Base-by-base conservation (phyloP, 2,113 vertebrate genomes). In the Nycticorax nycticorax region DNA sequence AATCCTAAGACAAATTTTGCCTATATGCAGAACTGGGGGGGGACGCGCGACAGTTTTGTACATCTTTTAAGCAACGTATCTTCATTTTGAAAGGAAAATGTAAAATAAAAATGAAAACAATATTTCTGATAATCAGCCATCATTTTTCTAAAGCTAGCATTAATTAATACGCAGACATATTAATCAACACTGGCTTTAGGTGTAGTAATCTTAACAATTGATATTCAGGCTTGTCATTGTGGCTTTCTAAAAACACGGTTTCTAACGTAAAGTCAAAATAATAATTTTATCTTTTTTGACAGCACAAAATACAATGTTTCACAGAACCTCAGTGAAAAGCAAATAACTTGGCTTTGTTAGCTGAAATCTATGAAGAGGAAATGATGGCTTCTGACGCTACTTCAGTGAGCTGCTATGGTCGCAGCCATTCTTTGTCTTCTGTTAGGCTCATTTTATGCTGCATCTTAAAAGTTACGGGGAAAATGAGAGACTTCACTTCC, bases 81-180 rank as follows among this genome's bases (percentile, higher is more conserved):
- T 88, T 94, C 30, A 89, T 93, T 96, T 88, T 90, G 66, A 92
- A 93, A 95, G 23, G 28, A 92, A 85, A 89, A 78, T 21, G 24
- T 57, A 33, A 75, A 92, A 96, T 74, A 82, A 89, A 95, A 85
- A 75, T 53, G 52, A 80, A 67, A 88, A 55, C 20, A 74, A 8
- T 67, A 32, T 68, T 89, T 68, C 74, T 41, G 73, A 66, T 37
- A 92, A 83, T 83, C 35, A 12, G 56, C 26, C 85, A 95, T 63
- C 16, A 76, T 86, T 83, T 83, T 80, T 74, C 37, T 62, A 94
- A 77, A 52, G 47, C 3, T 62, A 69, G 73, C 7, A 48, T 92
- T 95, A 71, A 95, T 96, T 97, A 96, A 96, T 91, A 95, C 88
- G 85, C 27, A 85, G 45, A 37, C 41, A 85, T 95, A 95, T 94